A percentile compares a stretch with the other conserved stretches of the same genome.
phyloP scores from a whole-genome alignment of 2,797 vertebrate genomes.

The Amniataba percoides region DNA sequence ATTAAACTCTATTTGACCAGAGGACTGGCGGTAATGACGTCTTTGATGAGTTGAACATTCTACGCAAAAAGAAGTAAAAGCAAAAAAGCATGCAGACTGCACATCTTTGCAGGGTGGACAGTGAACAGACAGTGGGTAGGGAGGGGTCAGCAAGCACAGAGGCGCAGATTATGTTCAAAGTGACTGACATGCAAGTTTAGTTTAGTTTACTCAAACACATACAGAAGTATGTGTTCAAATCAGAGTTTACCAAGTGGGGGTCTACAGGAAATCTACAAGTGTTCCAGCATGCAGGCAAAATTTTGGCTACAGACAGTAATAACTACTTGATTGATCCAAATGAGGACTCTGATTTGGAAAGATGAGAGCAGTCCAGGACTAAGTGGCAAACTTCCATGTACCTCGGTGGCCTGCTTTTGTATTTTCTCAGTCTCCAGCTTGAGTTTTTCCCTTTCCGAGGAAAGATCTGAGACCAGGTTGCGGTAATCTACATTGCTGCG shows the following conservation, averaged over 20 bases:
- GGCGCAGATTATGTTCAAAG: conserved; percentile 25
- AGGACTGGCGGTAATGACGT: conserved; percentile 2
- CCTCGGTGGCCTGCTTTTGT: conserved; percentile 95
- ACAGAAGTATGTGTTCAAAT: conserved; percentile 68
- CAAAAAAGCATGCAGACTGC: conserved; percentile 53
- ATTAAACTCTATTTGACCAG: conserved; percentile 22
- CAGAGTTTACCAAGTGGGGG: conserved; percentile 32
- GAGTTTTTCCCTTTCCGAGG: conserved; percentile 96
- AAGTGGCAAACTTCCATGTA: conserved; percentile 84
- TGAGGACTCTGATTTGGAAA: conserved; percentile 68
- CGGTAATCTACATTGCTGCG: conserved; percentile 90
- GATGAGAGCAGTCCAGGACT: conserved; percentile 59
- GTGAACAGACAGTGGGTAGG: not conserved
- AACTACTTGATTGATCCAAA: conserved; percentile 60
- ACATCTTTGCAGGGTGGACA: conserved; percentile 26
- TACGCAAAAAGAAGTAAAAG: conserved; percentile 41
- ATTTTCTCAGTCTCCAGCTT: conserved; percentile 96
- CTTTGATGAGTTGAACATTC: conserved; percentile 24
- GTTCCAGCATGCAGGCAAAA: conserved; percentile 65
- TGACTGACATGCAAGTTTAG: conserved; percentile 67
- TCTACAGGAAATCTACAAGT: conserved; percentile 40
- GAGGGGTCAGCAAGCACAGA: conserved; percentile 33
- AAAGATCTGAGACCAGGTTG: conserved; percentile 93
- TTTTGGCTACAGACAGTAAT: conserved; percentile 49
- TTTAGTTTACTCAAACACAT: conserved; percentile 75